Base-by-base conservation (phyloP, 1,140 invertebrate genomes). In the Euborellia annulipes region DNA sequence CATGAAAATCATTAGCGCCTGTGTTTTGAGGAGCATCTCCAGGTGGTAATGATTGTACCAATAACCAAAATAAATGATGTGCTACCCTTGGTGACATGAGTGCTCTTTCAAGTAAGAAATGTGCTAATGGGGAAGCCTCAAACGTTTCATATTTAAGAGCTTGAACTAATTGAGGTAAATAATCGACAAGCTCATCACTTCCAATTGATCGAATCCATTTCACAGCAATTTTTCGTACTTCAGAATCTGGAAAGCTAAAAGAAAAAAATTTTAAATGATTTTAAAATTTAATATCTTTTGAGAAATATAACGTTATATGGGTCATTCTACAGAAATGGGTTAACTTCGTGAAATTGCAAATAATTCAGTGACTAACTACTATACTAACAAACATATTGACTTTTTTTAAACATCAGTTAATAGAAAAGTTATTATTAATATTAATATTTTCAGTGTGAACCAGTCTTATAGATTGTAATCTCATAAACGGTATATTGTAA, bases 101-200 rank as follows among this genome's bases (percentile, higher is more conserved):
- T 2, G 90, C 78, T 52, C 87, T 74, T 53, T 88, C 78, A 6
- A 97, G 63, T 27, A 97, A 65, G 54, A 96, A 80, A 54, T 72
- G 70, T 1, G 87, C 79, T 30, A 95, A 65, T 0, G 85, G 73
- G 23, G 87, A 93, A 37, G 82, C 77, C 58, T 95, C 86, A 55
- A 90, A 93, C 0, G 85, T 87, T 62, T 97, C 93, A 60, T 90
- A 89, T 50, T 93, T 88, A 18, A 97, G 64, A 0, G 89, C 90
- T 65, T 97, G 88, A 22, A 95, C 78, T 21, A 98, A 67, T 57
- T 98, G 93, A 1, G 93, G 93, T 46, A 97, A 62, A 62, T 89
- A 89, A 60, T 92, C 82, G 18, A 87, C 79, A 6, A 98, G 59
- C 55, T 92, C 86, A 62, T 97, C 92, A 52, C 80, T 83, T 3